These are phyloP conservation scores for Fistularia tabacaria DNA, from an alignment of 2,797 vertebrate species.

Conservation along the genomic window DNA sequence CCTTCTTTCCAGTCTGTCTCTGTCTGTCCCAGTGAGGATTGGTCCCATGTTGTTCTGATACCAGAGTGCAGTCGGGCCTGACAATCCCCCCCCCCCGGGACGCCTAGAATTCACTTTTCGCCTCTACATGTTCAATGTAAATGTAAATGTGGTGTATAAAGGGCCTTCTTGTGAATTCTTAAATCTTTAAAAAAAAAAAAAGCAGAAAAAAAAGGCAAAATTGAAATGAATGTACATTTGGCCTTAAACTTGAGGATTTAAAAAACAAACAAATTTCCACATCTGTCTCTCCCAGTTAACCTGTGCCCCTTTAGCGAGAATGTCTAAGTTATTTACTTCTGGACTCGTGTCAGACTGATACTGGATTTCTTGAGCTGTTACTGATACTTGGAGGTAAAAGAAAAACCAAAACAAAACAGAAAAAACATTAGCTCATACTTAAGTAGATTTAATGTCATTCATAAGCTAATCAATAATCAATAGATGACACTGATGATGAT, in stretches of 20 bases:
- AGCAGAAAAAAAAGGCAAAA: no score
- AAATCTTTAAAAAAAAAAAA: conserved; percentile 30
- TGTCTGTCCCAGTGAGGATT: conserved; percentile 3
- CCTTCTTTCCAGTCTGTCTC: conserved; percentile 36
- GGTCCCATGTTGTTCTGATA: background rate
- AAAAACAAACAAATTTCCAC: conserved; percentile 10
- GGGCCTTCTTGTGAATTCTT: conserved; percentile 16
- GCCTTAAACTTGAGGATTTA: conserved; percentile 10
- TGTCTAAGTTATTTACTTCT: no score
- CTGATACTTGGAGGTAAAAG: no score
- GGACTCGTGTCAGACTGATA: no score
- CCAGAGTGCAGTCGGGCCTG: no score
- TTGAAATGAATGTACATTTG: conserved; percentile 62
- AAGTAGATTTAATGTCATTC: no score
- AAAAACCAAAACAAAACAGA: no score
- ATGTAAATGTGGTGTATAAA: conserved; percentile 78
- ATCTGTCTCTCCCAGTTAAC: background rate
- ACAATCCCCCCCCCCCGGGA: background rate
- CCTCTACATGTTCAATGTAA: conserved; percentile 76
- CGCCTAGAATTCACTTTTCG: conserved; percentile 4
- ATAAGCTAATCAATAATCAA: no score
- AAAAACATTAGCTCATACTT: no score
- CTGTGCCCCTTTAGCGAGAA: no score
- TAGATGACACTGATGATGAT: no score
- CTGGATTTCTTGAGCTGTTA: no score